Evolutionary conservation across 2,113 vertebrate genomes (phyloP).

Genomic region (Eira barbara): DNA sequence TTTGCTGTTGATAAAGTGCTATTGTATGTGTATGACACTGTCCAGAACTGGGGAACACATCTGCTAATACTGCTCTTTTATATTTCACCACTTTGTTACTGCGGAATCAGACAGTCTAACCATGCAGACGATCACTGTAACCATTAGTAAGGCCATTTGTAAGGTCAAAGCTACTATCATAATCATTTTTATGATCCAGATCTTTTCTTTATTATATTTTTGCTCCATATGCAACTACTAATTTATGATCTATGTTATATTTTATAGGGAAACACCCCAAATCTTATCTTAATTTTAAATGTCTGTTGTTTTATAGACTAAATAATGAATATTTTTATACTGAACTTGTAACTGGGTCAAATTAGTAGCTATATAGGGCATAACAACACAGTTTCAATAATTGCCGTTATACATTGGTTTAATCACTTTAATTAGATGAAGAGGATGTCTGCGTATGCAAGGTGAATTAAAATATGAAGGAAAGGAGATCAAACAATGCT

Average conservation of each 20-base stretch:
- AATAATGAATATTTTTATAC: slow-evolving; percentile 69
- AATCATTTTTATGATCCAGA: not conserved
- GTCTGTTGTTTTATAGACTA: slow-evolving; percentile 27
- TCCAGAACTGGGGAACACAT: not conserved
- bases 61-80: not conserved
- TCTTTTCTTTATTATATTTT: not conserved
- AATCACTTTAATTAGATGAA: not conserved
- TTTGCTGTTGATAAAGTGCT: not conserved
- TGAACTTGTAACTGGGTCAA: slow-evolving; percentile 73
- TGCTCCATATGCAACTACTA: not conserved
- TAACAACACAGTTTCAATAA: slow-evolving; percentile 27
- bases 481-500: not conserved
- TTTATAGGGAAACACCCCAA: slow-evolving; percentile 56
- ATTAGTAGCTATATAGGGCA: slow-evolving; percentile 72
- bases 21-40: not conserved
- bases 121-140: not conserved
- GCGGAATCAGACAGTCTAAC: not conserved
- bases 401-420: not conserved
- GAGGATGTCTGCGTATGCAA: not conserved
- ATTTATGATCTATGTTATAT: slow-evolving; percentile 28
- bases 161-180: not conserved
- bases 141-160: not conserved
- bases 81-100: not conserved
- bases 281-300: slow-evolving; percentile 51
- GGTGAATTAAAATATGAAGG: not conserved